Evolutionary conservation across 2,113 vertebrate genomes (phyloP).

Genomic region (Nematolebias whitei): DNA sequence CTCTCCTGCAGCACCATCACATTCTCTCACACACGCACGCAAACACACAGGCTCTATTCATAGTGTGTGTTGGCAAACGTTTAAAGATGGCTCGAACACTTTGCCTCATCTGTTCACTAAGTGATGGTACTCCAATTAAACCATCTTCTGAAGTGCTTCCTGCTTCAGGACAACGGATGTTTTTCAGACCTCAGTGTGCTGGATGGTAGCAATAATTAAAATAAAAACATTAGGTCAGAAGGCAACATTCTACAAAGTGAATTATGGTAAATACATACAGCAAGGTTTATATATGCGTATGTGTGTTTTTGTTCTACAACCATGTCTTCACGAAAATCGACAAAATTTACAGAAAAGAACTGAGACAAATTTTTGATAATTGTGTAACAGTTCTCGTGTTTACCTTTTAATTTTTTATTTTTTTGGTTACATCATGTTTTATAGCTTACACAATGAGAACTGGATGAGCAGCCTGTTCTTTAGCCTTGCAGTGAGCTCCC

Average conservation of each 20-base stretch:
- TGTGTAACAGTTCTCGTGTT: neutral
- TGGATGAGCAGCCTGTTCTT: neutral
- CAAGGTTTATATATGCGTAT: neutral
- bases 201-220: neutral
- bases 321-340: too few relatives aligned
- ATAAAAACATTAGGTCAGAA: neutral
- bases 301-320: too few relatives aligned
- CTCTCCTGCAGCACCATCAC: conserved; percentile 26
- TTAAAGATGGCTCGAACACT: conserved; percentile 59
- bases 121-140: conserved; percentile 72
- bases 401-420: neutral
- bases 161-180: conserved; percentile 41
- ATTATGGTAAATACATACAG: neutral
- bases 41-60: conserved; percentile 60
- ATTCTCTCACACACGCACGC: conserved; percentile 8
- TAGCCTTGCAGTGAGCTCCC: conserved; percentile 5
- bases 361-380: too few relatives aligned
- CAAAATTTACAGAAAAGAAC: too few relatives aligned
- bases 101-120: conserved; percentile 66
- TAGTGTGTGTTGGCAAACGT: conserved; percentile 57
- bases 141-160: conserved; percentile 43
- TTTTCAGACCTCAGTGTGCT: conserved; percentile 22
- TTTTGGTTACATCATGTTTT: conserved; percentile 3
- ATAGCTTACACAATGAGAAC: conserved; percentile 5
- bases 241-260: neutral